phyloP scores from a whole-genome alignment of 2,797 vertebrate species.

The Buphagus erythrorhynchus region DNA sequence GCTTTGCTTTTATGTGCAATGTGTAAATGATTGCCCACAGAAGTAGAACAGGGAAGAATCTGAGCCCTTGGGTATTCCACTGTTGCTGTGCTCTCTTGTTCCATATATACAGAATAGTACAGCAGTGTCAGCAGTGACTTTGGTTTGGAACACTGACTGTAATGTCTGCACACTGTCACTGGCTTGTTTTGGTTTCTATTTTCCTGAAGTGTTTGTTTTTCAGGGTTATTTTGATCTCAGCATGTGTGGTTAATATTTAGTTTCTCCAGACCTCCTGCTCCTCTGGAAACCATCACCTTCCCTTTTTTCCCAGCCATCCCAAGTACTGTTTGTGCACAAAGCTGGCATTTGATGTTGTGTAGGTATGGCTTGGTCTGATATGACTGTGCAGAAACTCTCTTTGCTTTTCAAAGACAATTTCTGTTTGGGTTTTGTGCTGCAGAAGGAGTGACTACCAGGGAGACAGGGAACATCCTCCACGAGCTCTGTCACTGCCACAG shows the following conservation, averaged over 20 bases:
- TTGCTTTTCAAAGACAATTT: neutral
- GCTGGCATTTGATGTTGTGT: neutral
- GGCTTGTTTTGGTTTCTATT: neutral
- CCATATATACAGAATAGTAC: accelerated
- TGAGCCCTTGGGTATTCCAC: neutral
- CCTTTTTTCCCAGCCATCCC: neutral
- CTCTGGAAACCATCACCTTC: neutral
- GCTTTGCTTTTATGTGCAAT: neutral
- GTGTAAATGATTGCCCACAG: neutral
- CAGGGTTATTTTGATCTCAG: neutral
- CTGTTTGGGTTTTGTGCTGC: neutral
- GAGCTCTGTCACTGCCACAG: neutral
- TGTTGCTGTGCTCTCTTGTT: neutral
- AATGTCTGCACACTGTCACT: neutral
- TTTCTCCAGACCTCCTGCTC: neutral
- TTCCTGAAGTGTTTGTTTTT: neutral
- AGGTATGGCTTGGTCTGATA: neutral
- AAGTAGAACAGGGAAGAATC: neutral
- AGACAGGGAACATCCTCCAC: accelerated
- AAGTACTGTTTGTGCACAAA: neutral
- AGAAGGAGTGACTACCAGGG: neutral
- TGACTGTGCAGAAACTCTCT: neutral
- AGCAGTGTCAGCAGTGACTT: neutral
- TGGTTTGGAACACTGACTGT: neutral
- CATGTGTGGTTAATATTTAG: neutral